Evolutionary conservation across 2,888 invertebrate genomes (phyloP).

Genomic region (Parascotia fuliginaria): DNA sequence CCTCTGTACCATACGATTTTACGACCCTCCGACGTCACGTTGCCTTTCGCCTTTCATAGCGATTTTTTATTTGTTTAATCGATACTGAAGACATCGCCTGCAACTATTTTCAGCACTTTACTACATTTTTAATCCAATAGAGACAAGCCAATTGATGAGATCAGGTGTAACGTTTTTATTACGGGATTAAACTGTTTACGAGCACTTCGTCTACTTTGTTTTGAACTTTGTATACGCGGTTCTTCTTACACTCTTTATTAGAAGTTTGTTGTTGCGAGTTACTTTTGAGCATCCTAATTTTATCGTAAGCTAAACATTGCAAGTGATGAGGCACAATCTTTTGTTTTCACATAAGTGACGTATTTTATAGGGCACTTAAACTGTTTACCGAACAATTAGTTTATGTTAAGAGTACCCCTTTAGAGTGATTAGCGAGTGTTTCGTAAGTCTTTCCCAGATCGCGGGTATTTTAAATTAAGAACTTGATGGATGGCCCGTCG

Average conservation of each 20-base stretch:
- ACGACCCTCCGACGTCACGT: conserved; percentile 79
- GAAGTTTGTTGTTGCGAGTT: conserved; percentile 57
- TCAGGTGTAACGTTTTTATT: conserved; percentile 82
- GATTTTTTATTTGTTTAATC: conserved; percentile 85
- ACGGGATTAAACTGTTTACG: conserved; percentile 79
- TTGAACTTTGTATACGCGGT: conserved; percentile 66
- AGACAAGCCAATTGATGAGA: conserved; percentile 70
- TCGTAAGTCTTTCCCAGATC: conserved; percentile 72
- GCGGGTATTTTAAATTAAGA: conserved; percentile 83
- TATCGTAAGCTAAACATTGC: conserved; percentile 54
- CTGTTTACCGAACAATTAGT: conserved; percentile 69
- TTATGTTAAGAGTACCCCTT: conserved; percentile 64
- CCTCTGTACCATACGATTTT: conserved; percentile 84
- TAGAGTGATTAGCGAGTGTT: conserved; percentile 73
- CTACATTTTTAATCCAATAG: conserved; percentile 73
- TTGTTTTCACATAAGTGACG: conserved; percentile 50
- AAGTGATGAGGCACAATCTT: conserved; percentile 39
- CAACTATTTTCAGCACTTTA: conserved; percentile 77
- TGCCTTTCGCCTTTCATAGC: conserved; percentile 82
- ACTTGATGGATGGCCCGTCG: conserved; percentile 81
- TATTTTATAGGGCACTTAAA: conserved; percentile 63
- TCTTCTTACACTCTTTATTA: conserved; percentile 64
- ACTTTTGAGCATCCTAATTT: conserved; percentile 61
- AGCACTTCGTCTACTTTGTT: conserved; percentile 79
- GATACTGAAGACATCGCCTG: conserved; percentile 78